Base-by-base conservation (phyloP, 1,140 invertebrate genomes). In the Rhyzopertha dominica region DNA sequence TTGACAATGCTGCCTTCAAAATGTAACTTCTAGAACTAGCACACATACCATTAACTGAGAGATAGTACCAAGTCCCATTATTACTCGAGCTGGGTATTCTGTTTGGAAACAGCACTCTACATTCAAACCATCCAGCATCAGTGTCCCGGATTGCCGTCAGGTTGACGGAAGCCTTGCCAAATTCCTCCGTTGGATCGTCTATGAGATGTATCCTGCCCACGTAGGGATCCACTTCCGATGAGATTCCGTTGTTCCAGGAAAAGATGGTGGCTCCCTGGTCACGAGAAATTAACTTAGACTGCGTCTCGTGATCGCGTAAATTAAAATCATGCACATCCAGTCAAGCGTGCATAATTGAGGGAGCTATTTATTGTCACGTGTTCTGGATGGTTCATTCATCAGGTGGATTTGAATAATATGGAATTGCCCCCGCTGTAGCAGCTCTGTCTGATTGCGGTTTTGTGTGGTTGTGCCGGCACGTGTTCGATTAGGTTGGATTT, bases 111-210 rank as follows among this genome's bases (percentile, higher is more conserved):
- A 84, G 79, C 9, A 95, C 81, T 58, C 79, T 79, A 67, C 92
- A 96, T 68, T 92, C 87, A 69, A 92, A 96, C 81, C 88, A 90
- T 37, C 91, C 92, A 53, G 85, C 81, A 69, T 95, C 91, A 24
- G 82, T 80, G 63, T 93, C 88, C 43, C 85, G 75, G 51, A 95
- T 89, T 32, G 84, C 80, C n/a, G 87, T 91, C 36, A 95, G 71
- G 69, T 94, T 94, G 56, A 93, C 80, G 51, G 89, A 89, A 24
- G 88, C 90, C 50, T 78, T 75, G 39, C 87, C 87, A 34, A 76
- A 80, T 9, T 55, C n/a, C n/a, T n/a, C n/a, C n/a, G 46, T 20
- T 32, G 50, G 26, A 2, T 75, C 71, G 9, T 75, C 68, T 5
- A 82, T 59, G 28, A 78, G 73, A 61, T 74, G 78, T 50, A 92